Evolutionary conservation across 2,888 invertebrate genomes (phyloP), one percentile per base, ranked within the genome.

Genomic region (Aelia acuminata): DNA sequence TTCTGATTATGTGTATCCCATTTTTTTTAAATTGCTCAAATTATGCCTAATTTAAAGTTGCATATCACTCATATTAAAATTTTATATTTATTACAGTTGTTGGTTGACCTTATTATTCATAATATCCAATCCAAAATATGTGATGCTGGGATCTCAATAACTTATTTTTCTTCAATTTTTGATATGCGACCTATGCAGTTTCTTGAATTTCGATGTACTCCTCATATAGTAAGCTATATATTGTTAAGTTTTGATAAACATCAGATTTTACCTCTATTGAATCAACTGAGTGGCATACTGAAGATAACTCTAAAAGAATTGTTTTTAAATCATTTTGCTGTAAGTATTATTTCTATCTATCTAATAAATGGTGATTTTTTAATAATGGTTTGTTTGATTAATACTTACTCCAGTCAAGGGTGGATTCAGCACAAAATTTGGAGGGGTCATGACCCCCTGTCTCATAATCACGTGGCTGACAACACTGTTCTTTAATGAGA

Each of bases 61-160:
- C n/a, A n/a, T n/a, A n/a, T n/a, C n/a, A n/a, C n/a, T n/a, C n/a
- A n/a, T n/a, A n/a, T n/a, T n/a, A n/a, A n/a, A n/a, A n/a, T n/a
- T 43, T 80, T 80, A 43, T 11, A 11, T 39, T 3, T 80, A 91
- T 35, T 63, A 8, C 43, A 84, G 84, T 43, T 84, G 20, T 31
- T 49, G 26, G 84, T 84, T 11, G 85, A 85, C 49, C 39, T 85
- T 31, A 57, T 85, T 57, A 26, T 85, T 57, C n/a, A 85, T 50
- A 85, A 85, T 53, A 85, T 85, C 26, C 49, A 85, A 53, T 31
- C 31, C 39, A 35, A 35, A 31, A 39, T 8, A 53, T 50, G 35
- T 39, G 85, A 57, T 39, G 5, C 11, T 53, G 53, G 57, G 11
- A 43, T 53, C 22, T 49, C 85, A 35, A 22, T 85, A 35, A 39